Conservation (phyloP, 2,888 invertebrate genomes). For the Melikaiella ostensackeni region DNA sequence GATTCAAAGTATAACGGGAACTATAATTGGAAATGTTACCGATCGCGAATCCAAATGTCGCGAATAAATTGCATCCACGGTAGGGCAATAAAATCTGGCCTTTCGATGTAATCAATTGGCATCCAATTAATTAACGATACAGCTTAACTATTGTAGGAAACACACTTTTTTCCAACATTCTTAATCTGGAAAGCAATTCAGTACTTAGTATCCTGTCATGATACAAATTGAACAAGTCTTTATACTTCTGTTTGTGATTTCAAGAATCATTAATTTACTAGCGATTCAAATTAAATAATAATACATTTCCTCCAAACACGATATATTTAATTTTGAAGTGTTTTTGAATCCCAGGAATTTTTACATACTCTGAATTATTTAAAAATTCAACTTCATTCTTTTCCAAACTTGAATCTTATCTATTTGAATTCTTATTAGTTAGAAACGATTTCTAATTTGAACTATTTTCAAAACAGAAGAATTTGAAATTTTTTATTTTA, state of each 20-base stretch:
- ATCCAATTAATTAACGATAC: slow-evolving; percentile 37
- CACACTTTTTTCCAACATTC: neutral
- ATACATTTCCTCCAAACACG: no score
- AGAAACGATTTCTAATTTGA: no score
- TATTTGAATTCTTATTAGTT: no score
- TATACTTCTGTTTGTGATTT: neutral
- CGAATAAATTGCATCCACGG: slow-evolving; percentile 19
- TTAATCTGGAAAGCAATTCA: slow-evolving; percentile 12
- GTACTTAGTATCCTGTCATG: slow-evolving; percentile 22
- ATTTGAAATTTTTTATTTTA: no score
- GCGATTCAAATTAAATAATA: no score
- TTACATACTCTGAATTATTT: no score
- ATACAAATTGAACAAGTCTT: slow-evolving; percentile 28
- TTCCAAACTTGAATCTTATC: no score
- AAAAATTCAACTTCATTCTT: no score
- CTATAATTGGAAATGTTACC: slow-evolving; percentile 35
- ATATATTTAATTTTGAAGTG: no score
- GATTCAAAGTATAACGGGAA: slow-evolving; percentile 14
- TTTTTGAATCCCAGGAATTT: no score
- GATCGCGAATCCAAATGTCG: slow-evolving; percentile 21
- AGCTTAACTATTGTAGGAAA: slow-evolving; percentile 34
- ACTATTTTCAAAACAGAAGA: no score
- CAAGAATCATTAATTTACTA: neutral
- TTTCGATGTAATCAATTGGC: slow-evolving; percentile 34
- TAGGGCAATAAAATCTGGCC: slow-evolving; percentile 29